phyloP scores from a whole-genome alignment of 2,888 invertebrate species.

The Thalpophila matura region DNA sequence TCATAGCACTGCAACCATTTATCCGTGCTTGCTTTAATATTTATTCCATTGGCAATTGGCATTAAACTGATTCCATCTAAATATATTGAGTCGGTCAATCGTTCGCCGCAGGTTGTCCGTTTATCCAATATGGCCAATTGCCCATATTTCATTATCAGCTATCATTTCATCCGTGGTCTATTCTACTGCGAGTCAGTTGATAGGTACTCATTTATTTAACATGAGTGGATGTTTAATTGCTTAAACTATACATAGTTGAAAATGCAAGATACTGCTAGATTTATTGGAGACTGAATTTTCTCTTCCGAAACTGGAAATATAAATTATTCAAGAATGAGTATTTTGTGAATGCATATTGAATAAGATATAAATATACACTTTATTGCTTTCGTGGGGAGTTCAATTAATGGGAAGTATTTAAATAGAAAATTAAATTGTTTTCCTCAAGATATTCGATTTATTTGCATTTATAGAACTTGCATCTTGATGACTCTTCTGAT shows the following conservation, averaged over 20 bases:
- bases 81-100: constrained; percentile 44
- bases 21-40: constrained; percentile 23
- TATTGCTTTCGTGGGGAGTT: background rate
- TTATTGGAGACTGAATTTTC: background rate
- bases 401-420: background rate
- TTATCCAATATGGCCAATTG: constrained; percentile 35
- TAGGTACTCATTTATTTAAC: constrained; percentile 41
- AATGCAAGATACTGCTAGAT: background rate
- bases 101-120: constrained; percentile 45
- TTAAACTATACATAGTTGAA: constrained; percentile 4
- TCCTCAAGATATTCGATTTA: background rate
- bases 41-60: constrained; percentile 23
- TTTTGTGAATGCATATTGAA: background rate
- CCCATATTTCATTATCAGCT: constrained; percentile 59
- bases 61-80: constrained; percentile 47
- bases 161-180: constrained; percentile 54
- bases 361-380: background rate
- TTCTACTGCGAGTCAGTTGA: constrained; percentile 44
- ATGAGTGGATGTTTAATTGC: constrained; percentile 30
- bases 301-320: constrained; percentile 1
- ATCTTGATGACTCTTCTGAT: background rate
- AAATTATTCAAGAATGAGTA: background rate
- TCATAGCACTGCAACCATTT: background rate
- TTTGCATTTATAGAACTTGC: background rate
- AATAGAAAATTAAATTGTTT: background rate